These are phyloP conservation scores for Cyphomyrmex costatus DNA, from an alignment of 1,140 invertebrate species.

Conservation along the genomic window DNA sequence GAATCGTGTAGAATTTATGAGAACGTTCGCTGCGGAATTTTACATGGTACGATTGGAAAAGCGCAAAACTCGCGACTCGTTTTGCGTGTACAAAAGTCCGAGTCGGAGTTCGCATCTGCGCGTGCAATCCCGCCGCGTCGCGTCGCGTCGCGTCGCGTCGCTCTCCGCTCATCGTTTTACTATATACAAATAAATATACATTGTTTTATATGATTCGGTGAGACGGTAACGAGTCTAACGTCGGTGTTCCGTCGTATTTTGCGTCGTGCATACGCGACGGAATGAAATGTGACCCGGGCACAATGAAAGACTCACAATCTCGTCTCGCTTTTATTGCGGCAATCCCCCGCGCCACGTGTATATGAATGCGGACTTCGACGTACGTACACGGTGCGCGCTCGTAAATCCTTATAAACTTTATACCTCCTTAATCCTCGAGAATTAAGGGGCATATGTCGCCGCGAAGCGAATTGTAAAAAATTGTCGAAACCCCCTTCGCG, in stretches of 20 bases:
- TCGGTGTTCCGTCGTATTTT: slow-evolving; percentile 5
- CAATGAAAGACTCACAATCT: slow-evolving; percentile 63
- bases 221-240: slow-evolving; percentile 23
- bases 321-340: slow-evolving; percentile 69
- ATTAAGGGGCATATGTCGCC: slow-evolving; percentile 70
- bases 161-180: not conserved
- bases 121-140: not conserved
- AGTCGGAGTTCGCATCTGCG: not conserved
- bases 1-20: slow-evolving; percentile 20
- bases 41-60: not conserved
- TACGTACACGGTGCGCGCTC: not conserved
- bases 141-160: not conserved
- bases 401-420: slow-evolving; percentile 67
- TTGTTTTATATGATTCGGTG: slow-evolving; percentile 29
- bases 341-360: slow-evolving; percentile 53
- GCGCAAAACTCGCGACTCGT: not conserved
- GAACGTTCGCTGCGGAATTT: not conserved
- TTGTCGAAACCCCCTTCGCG: slow-evolving; percentile 58
- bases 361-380: slow-evolving; percentile 64
- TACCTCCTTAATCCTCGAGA: slow-evolving; percentile 66
- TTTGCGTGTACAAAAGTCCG: not conserved
- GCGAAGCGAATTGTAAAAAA: slow-evolving; percentile 72
- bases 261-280: slow-evolving; percentile 4
- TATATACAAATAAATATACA: slow-evolving; percentile 44
- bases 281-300: slow-evolving; percentile 35